Conservation (phyloP, 2,113 vertebrate genomes). For the Acanthisitta chloris region DNA sequence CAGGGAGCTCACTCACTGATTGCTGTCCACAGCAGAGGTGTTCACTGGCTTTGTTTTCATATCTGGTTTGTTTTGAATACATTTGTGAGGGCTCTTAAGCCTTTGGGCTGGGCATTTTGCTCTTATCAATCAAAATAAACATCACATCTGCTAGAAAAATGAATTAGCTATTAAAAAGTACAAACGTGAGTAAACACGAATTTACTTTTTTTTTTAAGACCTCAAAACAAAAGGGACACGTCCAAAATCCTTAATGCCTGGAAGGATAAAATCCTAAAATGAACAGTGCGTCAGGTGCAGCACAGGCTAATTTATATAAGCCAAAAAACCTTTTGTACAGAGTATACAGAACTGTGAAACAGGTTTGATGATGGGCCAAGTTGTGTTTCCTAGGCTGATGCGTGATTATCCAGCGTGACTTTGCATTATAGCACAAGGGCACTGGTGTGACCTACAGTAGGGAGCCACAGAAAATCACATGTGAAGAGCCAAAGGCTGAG, state of each 20-base stretch:
- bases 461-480: neutral
- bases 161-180: neutral
- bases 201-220: neutral
- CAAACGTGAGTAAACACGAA: neutral
- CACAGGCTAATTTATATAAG: neutral
- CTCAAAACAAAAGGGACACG: neutral
- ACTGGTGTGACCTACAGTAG: neutral
- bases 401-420: constrained; percentile 47
- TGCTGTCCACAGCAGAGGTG: neutral
- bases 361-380: constrained; percentile 19
- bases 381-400: neutral
- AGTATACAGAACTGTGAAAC: constrained; percentile 6
- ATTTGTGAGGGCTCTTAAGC: neutral
- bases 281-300: neutral
- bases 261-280: neutral
- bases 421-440: constrained; percentile 27
- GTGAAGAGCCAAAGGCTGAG: neutral
- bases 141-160: neutral
- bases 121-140: neutral
- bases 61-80: neutral
- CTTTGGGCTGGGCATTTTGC: neutral
- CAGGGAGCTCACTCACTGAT: fast-evolving
- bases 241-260: neutral
- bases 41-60: neutral
- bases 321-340: neutral